Conservation (phyloP, 23 tunicate species). For the Aplidium turbinatum region DNA sequence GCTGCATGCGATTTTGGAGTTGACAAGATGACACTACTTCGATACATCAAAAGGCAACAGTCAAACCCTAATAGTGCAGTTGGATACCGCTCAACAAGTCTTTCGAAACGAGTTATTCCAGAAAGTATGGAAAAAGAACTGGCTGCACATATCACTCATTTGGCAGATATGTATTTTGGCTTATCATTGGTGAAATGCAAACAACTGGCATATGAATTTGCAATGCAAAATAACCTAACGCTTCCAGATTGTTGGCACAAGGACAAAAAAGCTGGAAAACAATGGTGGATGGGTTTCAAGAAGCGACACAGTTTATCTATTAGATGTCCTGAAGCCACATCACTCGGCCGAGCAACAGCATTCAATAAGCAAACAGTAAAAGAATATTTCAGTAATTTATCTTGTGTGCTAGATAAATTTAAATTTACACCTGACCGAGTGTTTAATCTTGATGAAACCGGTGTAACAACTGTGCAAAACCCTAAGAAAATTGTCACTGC, state of each 20-base stretch:
- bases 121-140: conserved; percentile 1
- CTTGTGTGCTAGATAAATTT: conserved; percentile 8
- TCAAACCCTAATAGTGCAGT: neutral
- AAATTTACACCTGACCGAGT: conserved; percentile 1
- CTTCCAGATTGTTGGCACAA: conserved; percentile 3
- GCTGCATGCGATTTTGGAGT: conserved; percentile 5
- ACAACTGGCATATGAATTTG: conserved; percentile 20
- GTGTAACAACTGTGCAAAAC: conserved; percentile 21
- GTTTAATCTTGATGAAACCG: conserved; percentile 22
- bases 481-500: conserved; percentile 14
- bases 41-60: conserved; percentile 8
- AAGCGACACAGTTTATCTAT: conserved; percentile 5
- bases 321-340: conserved; percentile 13
- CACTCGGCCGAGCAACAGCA: conserved; percentile 12
- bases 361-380: conserved; percentile 3
- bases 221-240: neutral
- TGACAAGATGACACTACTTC: conserved; percentile 12
- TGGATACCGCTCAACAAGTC: neutral
- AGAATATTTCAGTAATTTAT: conserved; percentile 9
- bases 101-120: neutral
- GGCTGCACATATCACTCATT: neutral
- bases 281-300: conserved; percentile 22
- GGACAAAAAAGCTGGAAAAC: conserved; percentile 14
- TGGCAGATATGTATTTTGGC: conserved; percentile 11
- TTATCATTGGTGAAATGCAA: conserved; percentile 10